A percentile compares a stretch with the other conserved stretches of the same genome.
Evolutionary conservation across 2,888 invertebrate species (phyloP).

Genomic region (Diaprepes abbreviatus): DNA sequence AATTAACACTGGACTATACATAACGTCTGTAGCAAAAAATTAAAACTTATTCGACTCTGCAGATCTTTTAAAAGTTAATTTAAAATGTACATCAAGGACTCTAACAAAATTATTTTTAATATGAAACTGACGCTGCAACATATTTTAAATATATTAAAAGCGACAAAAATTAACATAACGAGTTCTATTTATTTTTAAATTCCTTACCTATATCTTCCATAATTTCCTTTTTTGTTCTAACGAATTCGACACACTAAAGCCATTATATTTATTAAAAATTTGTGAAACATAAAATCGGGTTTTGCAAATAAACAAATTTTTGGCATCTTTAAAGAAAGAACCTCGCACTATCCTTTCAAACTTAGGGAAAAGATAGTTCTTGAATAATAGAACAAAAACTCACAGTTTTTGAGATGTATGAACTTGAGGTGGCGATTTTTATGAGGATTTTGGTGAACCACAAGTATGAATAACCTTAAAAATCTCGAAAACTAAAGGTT

Average conservation of each 20-base stretch:
- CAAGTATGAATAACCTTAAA: too few species aligned
- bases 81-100: conserved; percentile 31
- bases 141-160: conserved; percentile 24
- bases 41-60: conserved; percentile 47
- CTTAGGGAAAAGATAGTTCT: too few species aligned
- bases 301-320: too few species aligned
- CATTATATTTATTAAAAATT: too few species aligned
- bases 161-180: conserved; percentile 20
- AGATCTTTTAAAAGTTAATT: conserved; percentile 43
- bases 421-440: too few species aligned
- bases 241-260: conserved; percentile 2
- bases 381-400: too few species aligned
- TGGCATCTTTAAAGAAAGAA: too few species aligned
- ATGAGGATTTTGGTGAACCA: too few species aligned
- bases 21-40: conserved; percentile 45
- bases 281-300: too few species aligned
- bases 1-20: conserved; percentile 46
- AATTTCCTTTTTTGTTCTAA: conserved; percentile 14
- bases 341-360: too few species aligned
- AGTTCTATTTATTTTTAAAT: conserved; percentile 14
- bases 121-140: conserved; percentile 21
- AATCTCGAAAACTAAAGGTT: too few species aligned
- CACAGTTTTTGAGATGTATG: too few species aligned
- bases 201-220: conserved; percentile 21
- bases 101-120: conserved; percentile 19